Conservation (phyloP, 2,888 invertebrate species). For the Brachyptera risi region DNA sequence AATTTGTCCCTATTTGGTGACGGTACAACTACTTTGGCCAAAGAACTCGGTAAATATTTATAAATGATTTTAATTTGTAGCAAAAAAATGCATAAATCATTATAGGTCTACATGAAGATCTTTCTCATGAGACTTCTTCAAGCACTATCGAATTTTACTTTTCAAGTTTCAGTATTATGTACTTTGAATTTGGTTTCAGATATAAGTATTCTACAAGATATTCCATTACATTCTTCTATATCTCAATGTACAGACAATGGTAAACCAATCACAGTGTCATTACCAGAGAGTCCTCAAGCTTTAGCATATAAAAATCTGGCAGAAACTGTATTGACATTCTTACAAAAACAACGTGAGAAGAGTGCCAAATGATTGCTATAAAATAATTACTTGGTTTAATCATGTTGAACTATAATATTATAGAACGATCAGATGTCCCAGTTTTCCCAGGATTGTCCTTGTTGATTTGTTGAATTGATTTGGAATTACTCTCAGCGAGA, state of each 20-base stretch:
- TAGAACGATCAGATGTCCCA: no score
- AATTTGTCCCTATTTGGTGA: conserved; percentile 69
- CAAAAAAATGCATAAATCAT: neutral
- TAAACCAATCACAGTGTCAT: conserved; percentile 65
- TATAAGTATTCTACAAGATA: conserved; percentile 61
- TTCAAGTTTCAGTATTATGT: conserved; percentile 15
- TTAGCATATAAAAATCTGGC: conserved; percentile 42
- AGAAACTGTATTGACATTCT: conserved; percentile 35
- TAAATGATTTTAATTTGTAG: neutral
- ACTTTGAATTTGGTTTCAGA: conserved; percentile 37
- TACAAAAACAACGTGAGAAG: no score
- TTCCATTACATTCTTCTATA: conserved; percentile 69
- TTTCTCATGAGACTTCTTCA: neutral
- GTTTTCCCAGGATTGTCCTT: no score
- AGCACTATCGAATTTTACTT: no score
- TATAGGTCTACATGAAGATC: neutral
- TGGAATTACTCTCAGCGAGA: no score
- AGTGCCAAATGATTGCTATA: no score
- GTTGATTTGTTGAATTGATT: no score
- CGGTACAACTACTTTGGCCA: conserved; percentile 57
- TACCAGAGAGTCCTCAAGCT: conserved; percentile 52
- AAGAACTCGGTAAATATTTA: conserved; percentile 52
- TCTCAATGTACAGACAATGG: conserved; percentile 68
- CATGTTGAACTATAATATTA: no score
- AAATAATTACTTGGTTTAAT: no score